These are phyloP conservation scores for Nebria salina DNA, from an alignment of 2,888 invertebrate species.

Conservation along the genomic window DNA sequence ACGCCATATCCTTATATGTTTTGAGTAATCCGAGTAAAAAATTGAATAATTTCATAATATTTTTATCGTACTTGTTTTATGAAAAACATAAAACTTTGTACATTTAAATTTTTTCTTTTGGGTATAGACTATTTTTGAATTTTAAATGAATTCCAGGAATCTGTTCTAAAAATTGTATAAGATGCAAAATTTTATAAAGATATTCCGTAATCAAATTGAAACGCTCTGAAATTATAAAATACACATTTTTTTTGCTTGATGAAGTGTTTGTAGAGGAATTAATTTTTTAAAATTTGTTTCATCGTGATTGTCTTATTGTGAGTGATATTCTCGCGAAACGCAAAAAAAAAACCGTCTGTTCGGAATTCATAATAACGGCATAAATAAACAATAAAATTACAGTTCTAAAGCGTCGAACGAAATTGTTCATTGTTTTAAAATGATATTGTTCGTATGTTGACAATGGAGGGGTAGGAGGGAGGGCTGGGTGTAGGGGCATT, in stretches of 20 bases:
- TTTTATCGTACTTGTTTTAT: no score
- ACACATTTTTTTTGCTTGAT: slow-evolving; percentile 28
- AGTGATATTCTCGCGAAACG: not conserved
- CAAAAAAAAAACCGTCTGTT: not conserved
- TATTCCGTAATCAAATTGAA: not conserved
- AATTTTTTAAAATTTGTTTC: slow-evolving; percentile 31
- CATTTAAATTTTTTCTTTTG: no score
- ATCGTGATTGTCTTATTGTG: slow-evolving; percentile 4
- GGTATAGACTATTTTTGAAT: no score
- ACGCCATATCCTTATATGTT: no score
- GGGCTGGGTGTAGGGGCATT: not conserved
- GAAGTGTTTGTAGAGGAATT: slow-evolving; percentile 30
- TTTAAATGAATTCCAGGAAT: not conserved
- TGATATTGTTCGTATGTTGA: slow-evolving; percentile 27
- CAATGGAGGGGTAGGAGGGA: not conserved
- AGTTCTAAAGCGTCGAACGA: not conserved
- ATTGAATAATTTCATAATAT: no score
- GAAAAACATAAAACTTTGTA: no score
- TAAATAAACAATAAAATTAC: not conserved
- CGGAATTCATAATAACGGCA: not conserved
- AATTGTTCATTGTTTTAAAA: slow-evolving; percentile 16
- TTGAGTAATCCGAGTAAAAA: no score
- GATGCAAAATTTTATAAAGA: not conserved
- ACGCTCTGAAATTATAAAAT: slow-evolving; percentile 20
- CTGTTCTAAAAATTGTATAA: not conserved